Conservation (phyloP, 1,140 invertebrate species). For the Tenebrio molitor region DNA sequence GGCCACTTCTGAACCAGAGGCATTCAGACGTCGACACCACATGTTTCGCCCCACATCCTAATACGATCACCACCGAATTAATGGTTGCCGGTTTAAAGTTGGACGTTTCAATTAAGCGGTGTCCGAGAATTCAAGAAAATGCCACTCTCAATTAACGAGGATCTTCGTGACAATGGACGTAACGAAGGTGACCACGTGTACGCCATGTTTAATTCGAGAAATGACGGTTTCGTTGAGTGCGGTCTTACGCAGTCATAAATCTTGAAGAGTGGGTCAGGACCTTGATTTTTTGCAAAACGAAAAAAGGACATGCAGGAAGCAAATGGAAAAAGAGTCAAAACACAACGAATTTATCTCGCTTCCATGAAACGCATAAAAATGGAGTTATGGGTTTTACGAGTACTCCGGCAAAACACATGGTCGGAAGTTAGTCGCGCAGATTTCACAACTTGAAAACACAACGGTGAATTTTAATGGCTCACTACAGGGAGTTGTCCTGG, state of each 20-base stretch:
- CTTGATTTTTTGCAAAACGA: background rate
- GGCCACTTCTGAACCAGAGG: slow-evolving; percentile 25
- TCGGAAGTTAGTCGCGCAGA: background rate
- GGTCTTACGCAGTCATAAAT: too few species aligned
- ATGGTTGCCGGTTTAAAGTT: slow-evolving; percentile 23
- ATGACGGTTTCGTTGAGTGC: too few species aligned
- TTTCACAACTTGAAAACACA: background rate
- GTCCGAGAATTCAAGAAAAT: slow-evolving; percentile 15
- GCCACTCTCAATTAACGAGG: slow-evolving; percentile 3
- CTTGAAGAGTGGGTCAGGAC: too few species aligned
- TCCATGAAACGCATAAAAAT: slow-evolving; percentile 14
- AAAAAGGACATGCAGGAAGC: background rate
- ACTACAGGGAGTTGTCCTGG: too few species aligned
- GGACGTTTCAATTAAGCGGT: slow-evolving; percentile 20
- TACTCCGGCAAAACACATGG: slow-evolving; percentile 12
- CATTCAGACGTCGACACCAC: slow-evolving; percentile 36
- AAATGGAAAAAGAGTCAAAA: background rate
- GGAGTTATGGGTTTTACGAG: slow-evolving; percentile 11
- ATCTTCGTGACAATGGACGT: slow-evolving; percentile 10
- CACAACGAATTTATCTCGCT: slow-evolving; percentile 5
- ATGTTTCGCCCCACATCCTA: slow-evolving; percentile 25
- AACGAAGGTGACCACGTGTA: background rate
- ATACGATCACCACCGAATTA: slow-evolving; percentile 9
- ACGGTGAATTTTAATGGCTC: too few species aligned
- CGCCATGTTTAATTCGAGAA: background rate